Conservation (phyloP, 2,888 invertebrate genomes). For the Sabatieria punctata region DNA sequence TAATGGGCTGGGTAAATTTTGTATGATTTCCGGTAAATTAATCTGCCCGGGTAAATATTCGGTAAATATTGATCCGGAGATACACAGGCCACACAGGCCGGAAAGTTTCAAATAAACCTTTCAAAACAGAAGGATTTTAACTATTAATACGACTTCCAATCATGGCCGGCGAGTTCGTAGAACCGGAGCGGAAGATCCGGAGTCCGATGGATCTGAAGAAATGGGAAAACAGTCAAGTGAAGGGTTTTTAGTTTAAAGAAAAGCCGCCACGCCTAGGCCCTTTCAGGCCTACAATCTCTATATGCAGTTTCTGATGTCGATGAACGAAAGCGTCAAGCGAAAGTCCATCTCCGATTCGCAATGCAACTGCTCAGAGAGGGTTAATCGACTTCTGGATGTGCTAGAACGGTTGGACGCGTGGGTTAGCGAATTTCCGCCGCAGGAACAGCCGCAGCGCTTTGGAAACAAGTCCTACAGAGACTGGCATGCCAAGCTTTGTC, state of each 20-base stretch:
- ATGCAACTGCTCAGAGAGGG: conserved; percentile 12
- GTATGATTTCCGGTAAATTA: no score
- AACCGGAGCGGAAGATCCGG: conserved; percentile 19
- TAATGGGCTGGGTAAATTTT: no score
- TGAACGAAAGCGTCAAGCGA: background rate
- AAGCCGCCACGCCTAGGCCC: no score
- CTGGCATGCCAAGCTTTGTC: conserved; percentile 56
- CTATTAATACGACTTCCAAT: no score
- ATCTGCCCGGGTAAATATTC: no score
- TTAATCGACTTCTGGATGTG: conserved; percentile 46
- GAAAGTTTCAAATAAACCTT: no score
- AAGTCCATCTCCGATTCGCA: background rate
- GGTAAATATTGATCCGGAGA: no score
- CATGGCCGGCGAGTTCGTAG: conserved; percentile 9
- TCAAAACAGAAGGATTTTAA: no score
- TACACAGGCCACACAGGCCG: no score
- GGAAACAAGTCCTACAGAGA: conserved; percentile 78
- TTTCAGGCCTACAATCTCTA: conserved; percentile 5
- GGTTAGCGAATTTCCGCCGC: conserved; percentile 65
- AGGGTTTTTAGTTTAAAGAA: no score
- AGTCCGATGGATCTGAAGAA: conserved; percentile 21
- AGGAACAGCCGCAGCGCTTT: conserved; percentile 84
- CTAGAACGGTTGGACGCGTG: conserved; percentile 53
- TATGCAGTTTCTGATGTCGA: background rate
- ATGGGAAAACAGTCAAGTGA: no score